Evolutionary conservation across 2,797 vertebrate genomes (phyloP), one percentile per base, ranked within the genome.

Genomic region (Eulemur albifrons): DNA sequence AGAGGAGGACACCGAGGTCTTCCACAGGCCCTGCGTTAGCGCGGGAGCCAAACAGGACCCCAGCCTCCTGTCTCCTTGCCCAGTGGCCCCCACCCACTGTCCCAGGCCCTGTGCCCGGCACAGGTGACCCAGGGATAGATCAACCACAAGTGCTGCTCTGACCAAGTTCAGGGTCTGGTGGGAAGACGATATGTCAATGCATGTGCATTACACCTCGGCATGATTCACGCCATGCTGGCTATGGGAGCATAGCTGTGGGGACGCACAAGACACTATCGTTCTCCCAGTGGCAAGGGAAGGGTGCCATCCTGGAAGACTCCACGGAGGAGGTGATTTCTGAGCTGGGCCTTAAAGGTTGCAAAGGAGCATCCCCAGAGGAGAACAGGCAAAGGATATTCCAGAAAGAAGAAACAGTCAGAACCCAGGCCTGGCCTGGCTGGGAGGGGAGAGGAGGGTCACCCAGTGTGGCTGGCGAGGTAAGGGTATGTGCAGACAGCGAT

Each of bases 241-340:
- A 0, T 2, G 20, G 25, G 43, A 7, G 43, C 13, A 4, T 11
- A 11, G 3, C 54, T 21, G 1, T n/a, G 43, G 25, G 73, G 38
- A 70, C 21, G 18, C 54, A 63, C 88, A 7, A 11, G 10, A 8
- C 17, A 2, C 70, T 45, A 0, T 15, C 54, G 6, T 14, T 80
- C 27, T 88, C 73, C 73, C 65, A 18, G 38, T n/a, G 48, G 23
- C 15, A n/a, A 32, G 67, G 75, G 5, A 25, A 85, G 54, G 61
- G 79, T 35, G 50, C n/a, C 73, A 79, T 8, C 79, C 50, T 65
- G 32, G 84, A 94, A 72, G 48, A 54, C 79, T 72, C 17, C 50
- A 67, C 12, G 20, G 83, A 76, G 80, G 75, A 72, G 80, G 48
- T 61, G 87, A 61, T 84, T 87, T 94, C 90, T 65, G 38, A 87